Base-by-base conservation (phyloP, 2,888 invertebrate genomes). In the Agrochola lota region DNA sequence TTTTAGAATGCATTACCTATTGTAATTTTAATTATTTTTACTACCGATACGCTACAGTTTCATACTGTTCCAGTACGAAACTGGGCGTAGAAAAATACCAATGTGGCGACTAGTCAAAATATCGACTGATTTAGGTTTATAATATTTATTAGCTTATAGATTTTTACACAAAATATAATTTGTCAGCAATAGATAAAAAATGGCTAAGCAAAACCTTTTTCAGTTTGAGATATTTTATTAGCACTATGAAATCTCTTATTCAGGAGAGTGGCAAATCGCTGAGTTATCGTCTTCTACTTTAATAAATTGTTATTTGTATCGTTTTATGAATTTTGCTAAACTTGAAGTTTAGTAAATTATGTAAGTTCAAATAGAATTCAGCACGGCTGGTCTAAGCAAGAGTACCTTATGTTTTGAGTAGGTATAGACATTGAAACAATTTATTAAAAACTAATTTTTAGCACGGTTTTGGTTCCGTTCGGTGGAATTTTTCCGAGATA, bases 301-400 rank as follows among this genome's bases (percentile, higher is more conserved):
- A 71, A 71, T 73, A 30, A 73, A 71, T 71, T n/a, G n/a, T 30
- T 57, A 71, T 73, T 71, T 71, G 43, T 73, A 17, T 23, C 8
- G n/a, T 55, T 71, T 71, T 23, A 43, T 11, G n/a, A 57, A 71
- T 55, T 30, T 57, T 17, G 71, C n/a, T 73, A 5, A n/a, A 17
- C 26, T 43, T n/a, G 0, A 4, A 40, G 64, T 26, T 55, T 55
- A 11, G 23, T n/a, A n/a, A 57, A 57, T 23, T n/a, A 8, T 66
- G 1, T n/a, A 66, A n/a, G n/a, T 57, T 9, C n/a, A 0, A n/a
- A 57, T n/a, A 57, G 55, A 12, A 57, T 12, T n/a, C n/a, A n/a
- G 12, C 12, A n/a, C 57, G n/a, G 5, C 57, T 57, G n/a, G 1
- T 57, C 57, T 12, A n/a, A n/a, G 12, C n/a, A 57, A n/a, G n/a